phyloP scores from a whole-genome alignment of 2,888 invertebrate species.

The Noctuana brunneofusca region DNA sequence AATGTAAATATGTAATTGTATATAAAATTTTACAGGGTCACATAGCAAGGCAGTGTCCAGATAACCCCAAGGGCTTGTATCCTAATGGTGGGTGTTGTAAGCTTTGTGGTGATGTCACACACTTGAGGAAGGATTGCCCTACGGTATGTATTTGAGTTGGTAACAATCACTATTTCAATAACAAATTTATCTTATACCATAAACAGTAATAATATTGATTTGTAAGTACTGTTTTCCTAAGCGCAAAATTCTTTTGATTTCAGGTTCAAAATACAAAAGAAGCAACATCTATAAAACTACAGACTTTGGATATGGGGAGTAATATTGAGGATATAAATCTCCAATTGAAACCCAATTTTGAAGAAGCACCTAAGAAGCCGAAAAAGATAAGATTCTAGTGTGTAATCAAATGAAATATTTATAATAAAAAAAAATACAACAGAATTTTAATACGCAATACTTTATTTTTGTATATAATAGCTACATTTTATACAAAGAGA shows the following conservation, averaged over 20 bases:
- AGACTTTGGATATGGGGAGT: constrained; percentile 62
- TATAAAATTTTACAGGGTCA: constrained; percentile 85
- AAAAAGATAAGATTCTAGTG: constrained; percentile 73
- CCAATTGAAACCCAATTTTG: constrained; percentile 42
- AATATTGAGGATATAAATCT: constrained; percentile 71
- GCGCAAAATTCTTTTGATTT: constrained; percentile 36
- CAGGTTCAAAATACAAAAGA: constrained; percentile 70
- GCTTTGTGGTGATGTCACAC: constrained; percentile 92
- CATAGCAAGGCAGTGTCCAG: constrained; percentile 93
- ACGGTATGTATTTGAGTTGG: constrained; percentile 62
- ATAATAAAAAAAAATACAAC: constrained; percentile 1
- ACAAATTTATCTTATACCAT: background rate
- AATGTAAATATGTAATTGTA: background rate
- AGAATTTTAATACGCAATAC: background rate
- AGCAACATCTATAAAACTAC: constrained; percentile 70
- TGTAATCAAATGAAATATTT: background rate
- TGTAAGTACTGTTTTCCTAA: too few species aligned
- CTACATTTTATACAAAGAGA: constrained; percentile 5
- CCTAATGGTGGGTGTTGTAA: constrained; percentile 93
- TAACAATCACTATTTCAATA: background rate
- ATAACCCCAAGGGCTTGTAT: constrained; percentile 93
- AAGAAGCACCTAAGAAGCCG: constrained; percentile 58
- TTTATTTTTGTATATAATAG: constrained; percentile 5
- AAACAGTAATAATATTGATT: too few species aligned
- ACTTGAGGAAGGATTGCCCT: constrained; percentile 91